Conservation (phyloP, 2,113 vertebrate species). For the Rhegmatorhina hoffmannsi region DNA sequence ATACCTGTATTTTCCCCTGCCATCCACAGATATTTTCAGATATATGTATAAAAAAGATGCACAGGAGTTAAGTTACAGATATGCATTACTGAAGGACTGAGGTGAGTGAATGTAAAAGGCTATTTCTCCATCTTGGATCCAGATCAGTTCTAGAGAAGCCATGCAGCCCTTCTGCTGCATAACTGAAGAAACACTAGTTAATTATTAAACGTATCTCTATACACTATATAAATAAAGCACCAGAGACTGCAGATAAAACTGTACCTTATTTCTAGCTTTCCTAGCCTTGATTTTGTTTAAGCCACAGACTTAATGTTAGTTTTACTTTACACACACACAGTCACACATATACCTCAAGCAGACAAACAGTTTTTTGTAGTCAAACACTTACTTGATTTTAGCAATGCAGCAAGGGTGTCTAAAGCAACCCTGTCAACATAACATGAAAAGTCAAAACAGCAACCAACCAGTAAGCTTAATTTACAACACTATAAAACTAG, state of each 20-base stretch:
- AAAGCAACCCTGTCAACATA: constrained; percentile 90
- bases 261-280: background rate
- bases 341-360: background rate
- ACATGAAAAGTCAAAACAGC: constrained; percentile 73
- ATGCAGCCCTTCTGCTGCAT: background rate
- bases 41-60: background rate
- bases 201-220: background rate
- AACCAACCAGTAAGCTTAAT: constrained; percentile 71
- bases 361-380: constrained; percentile 54
- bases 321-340: background rate
- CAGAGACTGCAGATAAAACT: background rate
- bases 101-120: background rate
- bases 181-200: background rate
- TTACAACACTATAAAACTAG: constrained; percentile 49
- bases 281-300: background rate
- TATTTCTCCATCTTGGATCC: background rate
- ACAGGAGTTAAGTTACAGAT: background rate
- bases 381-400: constrained; percentile 97
- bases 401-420: constrained; percentile 94
- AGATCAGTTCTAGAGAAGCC: background rate
- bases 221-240: background rate
- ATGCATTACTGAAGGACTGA: background rate
- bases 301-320: background rate
- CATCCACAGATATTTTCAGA: background rate
- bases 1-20: background rate